Conservation (phyloP, 1,140 invertebrate species). For the Drosophila saltans region DNA sequence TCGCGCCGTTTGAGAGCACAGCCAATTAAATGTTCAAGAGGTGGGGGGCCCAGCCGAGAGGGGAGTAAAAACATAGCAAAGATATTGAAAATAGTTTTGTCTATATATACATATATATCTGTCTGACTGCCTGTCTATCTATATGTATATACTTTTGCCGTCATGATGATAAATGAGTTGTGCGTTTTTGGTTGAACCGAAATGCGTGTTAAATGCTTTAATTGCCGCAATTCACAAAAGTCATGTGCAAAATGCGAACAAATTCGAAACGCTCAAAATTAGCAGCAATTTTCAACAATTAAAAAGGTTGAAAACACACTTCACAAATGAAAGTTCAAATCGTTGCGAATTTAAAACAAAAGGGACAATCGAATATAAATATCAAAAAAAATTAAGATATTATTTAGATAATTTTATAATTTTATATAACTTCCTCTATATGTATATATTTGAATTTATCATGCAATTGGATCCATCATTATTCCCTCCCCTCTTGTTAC, state of each 20-base stretch:
- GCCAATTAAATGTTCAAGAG: slow-evolving; percentile 57
- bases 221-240: slow-evolving; percentile 68
- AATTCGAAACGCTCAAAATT: slow-evolving; percentile 61
- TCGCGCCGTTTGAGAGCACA: slow-evolving; percentile 63
- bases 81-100: slow-evolving; percentile 47
- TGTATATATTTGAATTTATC: too few relatives aligned
- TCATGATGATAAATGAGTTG: slow-evolving; percentile 60
- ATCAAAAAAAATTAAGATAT: slow-evolving; percentile 8
- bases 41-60: slow-evolving; percentile 4
- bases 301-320: slow-evolving; percentile 33
- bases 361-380: not conserved
- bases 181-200: slow-evolving; percentile 37
- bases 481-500: too few relatives aligned
- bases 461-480: too few relatives aligned
- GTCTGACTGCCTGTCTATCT: not conserved
- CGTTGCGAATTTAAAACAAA: slow-evolving; percentile 7
- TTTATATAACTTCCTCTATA: too few relatives aligned
- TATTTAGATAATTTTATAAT: not conserved
- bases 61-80: not conserved
- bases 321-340: slow-evolving; percentile 10
- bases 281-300: slow-evolving; percentile 52
- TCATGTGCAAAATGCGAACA: slow-evolving; percentile 44
- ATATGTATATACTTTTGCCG: slow-evolving; percentile 28
- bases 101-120: slow-evolving; percentile 20
- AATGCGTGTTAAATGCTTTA: slow-evolving; percentile 75